These are phyloP conservation scores for Ceratoteleas bidentatus DNA, from an alignment of 1,140 invertebrate species.

Conservation along the genomic window DNA sequence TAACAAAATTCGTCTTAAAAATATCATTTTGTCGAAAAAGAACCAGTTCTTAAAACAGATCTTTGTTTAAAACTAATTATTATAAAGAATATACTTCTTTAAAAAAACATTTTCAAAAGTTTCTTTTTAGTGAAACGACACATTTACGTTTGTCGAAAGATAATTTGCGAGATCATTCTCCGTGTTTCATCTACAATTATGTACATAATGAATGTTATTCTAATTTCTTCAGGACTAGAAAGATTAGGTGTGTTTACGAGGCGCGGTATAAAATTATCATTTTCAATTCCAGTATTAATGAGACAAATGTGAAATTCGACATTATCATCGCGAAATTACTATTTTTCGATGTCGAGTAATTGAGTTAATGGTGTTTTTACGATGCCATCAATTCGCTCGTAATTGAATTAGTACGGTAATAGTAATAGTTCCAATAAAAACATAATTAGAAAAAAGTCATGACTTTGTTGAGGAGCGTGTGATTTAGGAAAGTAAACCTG, in stretches of 20 bases:
- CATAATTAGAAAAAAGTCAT: constrained; percentile 8
- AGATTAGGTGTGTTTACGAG: too few relatives aligned
- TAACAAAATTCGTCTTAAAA: too few relatives aligned
- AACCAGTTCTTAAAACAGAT: too few relatives aligned
- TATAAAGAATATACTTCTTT: too few relatives aligned
- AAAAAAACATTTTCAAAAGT: too few relatives aligned
- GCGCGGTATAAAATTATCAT: not conserved
- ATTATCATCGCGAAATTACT: not conserved
- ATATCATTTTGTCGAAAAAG: too few relatives aligned
- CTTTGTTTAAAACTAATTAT: too few relatives aligned
- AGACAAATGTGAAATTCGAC: not conserved
- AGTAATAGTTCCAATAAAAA: not conserved
- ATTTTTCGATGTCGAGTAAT: not conserved
- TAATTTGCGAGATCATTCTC: too few relatives aligned
- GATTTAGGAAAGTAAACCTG: constrained; percentile 24
- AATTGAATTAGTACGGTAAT: constrained; percentile 10
- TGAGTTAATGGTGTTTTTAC: not conserved
- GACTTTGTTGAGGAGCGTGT: not conserved
- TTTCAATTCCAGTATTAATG: not conserved
- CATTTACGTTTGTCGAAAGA: not conserved
- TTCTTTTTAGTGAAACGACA: not conserved
- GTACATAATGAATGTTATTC: too few relatives aligned
- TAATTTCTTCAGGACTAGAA: too few relatives aligned
- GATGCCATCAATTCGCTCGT: not conserved
- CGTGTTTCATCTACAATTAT: too few relatives aligned